Evolutionary conservation across 2,113 vertebrate genomes (phyloP).

Genomic region (Rousettus leschenaultii): DNA sequence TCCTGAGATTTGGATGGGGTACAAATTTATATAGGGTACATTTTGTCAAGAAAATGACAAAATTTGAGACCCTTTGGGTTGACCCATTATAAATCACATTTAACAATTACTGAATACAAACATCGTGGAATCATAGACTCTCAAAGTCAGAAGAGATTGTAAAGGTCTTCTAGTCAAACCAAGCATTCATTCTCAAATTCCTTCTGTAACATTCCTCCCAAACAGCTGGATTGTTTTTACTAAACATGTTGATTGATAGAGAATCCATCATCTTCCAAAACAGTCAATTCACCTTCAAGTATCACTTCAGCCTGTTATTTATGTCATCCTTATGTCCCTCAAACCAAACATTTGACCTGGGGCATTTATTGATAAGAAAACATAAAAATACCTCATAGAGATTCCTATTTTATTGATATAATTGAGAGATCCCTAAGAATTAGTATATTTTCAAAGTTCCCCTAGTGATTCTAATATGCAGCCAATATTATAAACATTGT

Average conservation of each 20-base stretch:
- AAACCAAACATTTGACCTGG: background rate
- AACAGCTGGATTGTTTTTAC: background rate
- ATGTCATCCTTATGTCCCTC: background rate
- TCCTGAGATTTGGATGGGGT: background rate
- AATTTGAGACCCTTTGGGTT: background rate
- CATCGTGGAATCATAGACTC: background rate
- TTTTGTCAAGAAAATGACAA: background rate
- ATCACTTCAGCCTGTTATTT: background rate
- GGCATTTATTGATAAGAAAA: background rate
- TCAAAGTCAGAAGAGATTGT: background rate
- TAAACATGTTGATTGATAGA: background rate
- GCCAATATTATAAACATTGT: background rate
- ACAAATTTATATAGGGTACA: background rate
- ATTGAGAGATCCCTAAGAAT: background rate
- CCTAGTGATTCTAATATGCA: background rate
- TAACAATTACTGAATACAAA: background rate
- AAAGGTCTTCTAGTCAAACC: background rate
- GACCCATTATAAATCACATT: background rate
- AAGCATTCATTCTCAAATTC: constrained; percentile 3
- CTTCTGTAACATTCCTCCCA: background rate
- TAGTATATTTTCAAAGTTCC: background rate
- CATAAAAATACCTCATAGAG: background rate
- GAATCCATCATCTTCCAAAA: background rate
- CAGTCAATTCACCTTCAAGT: background rate
- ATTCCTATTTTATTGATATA: background rate